Percentiles rank a stretch among this genome's conserved stretches.
Evolutionary conservation across 2,797 vertebrate genomes (phyloP).

Genomic region (Galagoides demidoff): DNA sequence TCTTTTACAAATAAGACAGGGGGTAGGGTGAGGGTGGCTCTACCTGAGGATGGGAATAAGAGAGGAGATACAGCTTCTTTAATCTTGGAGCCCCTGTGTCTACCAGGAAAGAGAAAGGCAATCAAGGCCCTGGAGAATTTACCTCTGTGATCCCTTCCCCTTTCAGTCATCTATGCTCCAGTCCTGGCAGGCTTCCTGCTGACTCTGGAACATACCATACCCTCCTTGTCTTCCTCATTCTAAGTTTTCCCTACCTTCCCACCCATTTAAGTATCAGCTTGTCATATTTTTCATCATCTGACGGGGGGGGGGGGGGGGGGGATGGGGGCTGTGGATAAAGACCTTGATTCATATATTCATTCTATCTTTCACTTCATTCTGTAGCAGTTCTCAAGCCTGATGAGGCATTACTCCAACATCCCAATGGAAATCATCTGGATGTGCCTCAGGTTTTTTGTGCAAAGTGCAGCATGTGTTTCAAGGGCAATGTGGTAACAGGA

Average conservation of each 20-base stretch:
- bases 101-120: neutral
- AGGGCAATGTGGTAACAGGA: neutral
- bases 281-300: conserved; percentile 25
- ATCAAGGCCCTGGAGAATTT: neutral
- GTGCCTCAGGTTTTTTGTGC: neutral
- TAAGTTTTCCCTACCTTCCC: conserved; percentile 20
- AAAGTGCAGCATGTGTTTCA: conserved; percentile 25
- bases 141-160: neutral
- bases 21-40: neutral
- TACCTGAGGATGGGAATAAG: neutral
- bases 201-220: neutral
- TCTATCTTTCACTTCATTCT: conserved; percentile 19
- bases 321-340: neutral
- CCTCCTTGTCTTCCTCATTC: neutral
- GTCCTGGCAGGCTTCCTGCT: neutral
- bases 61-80: neutral
- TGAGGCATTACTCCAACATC: neutral
- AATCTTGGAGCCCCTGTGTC: neutral
- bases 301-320: neutral
- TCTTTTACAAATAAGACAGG: neutral
- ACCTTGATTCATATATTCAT: neutral
- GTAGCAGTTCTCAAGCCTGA: neutral
- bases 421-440: neutral
- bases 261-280: conserved; percentile 20
- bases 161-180: neutral